A percentile compares a stretch with the other conserved stretches of the same genome.
Evolutionary conservation across 1,140 invertebrate genomes (phyloP).

Genomic region (Nilaparvata lugens): DNA sequence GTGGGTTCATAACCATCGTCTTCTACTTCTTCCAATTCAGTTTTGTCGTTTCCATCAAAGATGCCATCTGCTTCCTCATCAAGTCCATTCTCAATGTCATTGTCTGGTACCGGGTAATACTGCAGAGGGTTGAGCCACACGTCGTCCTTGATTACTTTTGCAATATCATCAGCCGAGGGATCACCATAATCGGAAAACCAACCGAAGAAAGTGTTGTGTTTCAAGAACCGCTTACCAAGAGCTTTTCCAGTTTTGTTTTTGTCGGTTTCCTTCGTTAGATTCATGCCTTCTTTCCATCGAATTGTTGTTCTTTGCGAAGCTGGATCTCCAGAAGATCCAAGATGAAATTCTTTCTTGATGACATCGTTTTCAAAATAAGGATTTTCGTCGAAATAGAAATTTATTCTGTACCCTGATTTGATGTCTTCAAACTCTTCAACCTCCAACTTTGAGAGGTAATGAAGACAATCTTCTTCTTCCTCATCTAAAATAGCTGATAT

Average conservation of each 20-base stretch:
- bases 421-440: conserved; percentile 88
- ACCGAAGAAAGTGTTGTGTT: conserved; percentile 65
- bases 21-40: conserved; percentile 37
- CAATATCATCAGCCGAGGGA: conserved; percentile 71
- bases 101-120: conserved; percentile 68
- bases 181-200: conserved; percentile 73
- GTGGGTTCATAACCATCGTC: conserved; percentile 35
- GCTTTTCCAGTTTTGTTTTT: conserved; percentile 39
- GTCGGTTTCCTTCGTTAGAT: conserved; percentile 51
- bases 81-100: conserved; percentile 56
- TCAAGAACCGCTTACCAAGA: conserved; percentile 51
- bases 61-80: conserved; percentile 43
- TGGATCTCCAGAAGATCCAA: conserved; percentile 57
- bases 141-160: conserved; percentile 73
- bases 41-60: conserved; percentile 30
- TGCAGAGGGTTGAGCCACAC: conserved; percentile 87
- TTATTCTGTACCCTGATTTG: conserved; percentile 77
- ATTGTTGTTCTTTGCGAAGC: conserved; percentile 61
- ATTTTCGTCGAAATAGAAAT: conserved; percentile 73
- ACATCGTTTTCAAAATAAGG: conserved; percentile 77
- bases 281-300: conserved; percentile 65
- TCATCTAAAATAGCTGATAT: conserved; percentile 73
- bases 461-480: conserved; percentile 79
- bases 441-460: conserved; percentile 72
- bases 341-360: conserved; percentile 70